Percentiles rank a stretch among this genome's conserved stretches.
phyloP scores from a whole-genome alignment of 92 coral and sea anemone species.

The Porites rus region DNA sequence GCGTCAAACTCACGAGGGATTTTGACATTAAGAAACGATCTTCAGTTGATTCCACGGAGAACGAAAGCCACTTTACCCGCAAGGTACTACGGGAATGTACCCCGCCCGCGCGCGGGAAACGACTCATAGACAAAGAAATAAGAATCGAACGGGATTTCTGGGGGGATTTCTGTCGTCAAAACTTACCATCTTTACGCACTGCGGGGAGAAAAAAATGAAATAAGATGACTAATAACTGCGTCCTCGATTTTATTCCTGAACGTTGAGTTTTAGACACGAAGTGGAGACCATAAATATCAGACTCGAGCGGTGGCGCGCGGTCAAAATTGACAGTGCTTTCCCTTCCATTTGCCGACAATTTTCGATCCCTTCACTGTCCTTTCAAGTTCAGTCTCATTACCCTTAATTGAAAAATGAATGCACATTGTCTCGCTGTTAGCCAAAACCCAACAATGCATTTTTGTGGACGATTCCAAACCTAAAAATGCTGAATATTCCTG shows the following conservation, averaged over 20 bases:
- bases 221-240: too few relatives aligned
- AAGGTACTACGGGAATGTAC: conserved; percentile 4
- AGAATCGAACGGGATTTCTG: background rate
- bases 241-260: background rate
- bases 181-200: background rate
- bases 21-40: background rate
- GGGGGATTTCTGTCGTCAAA: background rate
- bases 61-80: background rate
- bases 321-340: background rate
- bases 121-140: background rate
- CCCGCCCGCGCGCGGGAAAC: conserved; percentile 45
- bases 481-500: too few relatives aligned
- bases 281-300: background rate
- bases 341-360: background rate
- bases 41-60: background rate
- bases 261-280: background rate
- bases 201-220: background rate
- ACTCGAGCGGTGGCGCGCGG: background rate
- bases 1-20: background rate
- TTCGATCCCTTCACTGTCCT: background rate
- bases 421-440: background rate
- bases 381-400: background rate
- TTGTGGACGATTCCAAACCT: background rate
- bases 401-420: background rate
- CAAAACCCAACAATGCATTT: background rate